phyloP scores from a whole-genome alignment of 1,140 invertebrate species.

The Archivesica marissinica region DNA sequence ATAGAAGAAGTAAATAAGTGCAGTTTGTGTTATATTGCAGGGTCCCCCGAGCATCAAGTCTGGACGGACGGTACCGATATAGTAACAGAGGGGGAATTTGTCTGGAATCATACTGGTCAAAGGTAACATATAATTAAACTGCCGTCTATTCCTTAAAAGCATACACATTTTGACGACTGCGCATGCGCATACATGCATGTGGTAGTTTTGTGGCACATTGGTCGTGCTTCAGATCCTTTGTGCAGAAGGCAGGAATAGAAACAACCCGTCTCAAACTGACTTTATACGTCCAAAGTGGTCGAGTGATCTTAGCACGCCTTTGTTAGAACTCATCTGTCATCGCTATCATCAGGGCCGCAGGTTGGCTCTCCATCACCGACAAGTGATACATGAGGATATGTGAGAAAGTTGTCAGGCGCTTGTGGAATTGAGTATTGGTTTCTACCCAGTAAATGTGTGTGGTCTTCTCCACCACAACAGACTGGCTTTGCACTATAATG shows the following conservation, averaged over 20 bases:
- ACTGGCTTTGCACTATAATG: too few species aligned
- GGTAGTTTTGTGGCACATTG: too few species aligned
- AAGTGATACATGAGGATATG: too few species aligned
- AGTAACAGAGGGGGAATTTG: neutral
- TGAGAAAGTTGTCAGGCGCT: too few species aligned
- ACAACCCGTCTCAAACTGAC: neutral
- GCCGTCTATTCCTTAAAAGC: neutral
- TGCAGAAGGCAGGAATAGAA: neutral
- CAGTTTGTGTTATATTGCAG: neutral
- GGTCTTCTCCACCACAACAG: too few species aligned
- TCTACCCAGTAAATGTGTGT: too few species aligned
- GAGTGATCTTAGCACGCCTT: neutral
- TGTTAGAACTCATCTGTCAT: too few species aligned
- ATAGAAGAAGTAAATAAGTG: neutral
- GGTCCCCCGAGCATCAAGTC: neutral
- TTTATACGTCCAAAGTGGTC: neutral
- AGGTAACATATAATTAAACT: neutral
- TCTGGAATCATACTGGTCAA: slow-evolving; percentile 6
- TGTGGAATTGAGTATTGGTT: too few species aligned
- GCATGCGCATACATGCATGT: neutral
- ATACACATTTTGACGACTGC: neutral
- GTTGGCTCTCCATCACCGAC: too few species aligned
- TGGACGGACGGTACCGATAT: slow-evolving; percentile 16
- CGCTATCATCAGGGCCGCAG: too few species aligned
- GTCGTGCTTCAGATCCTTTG: neutral